A percentile compares a stretch with the other conserved stretches of the same genome.
These are phyloP conservation scores for Monopis laevigella DNA, from an alignment of 2,888 invertebrate species.

Conservation along the genomic window DNA sequence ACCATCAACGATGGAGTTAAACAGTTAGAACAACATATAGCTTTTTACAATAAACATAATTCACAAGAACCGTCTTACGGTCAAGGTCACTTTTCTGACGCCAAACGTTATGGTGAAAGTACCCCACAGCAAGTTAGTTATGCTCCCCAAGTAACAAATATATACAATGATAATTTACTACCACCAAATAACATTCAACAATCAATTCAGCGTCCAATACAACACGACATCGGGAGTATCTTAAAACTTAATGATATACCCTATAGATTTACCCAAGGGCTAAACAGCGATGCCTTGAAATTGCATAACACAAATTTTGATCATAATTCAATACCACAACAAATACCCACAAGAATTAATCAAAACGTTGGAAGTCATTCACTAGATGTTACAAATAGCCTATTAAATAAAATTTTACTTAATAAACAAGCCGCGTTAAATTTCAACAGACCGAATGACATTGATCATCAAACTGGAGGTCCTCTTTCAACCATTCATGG, in stretches of 20 bases:
- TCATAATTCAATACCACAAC: conserved; percentile 37
- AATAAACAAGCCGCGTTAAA: conserved; percentile 35
- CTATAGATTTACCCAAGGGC: conserved; percentile 40
- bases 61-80: conserved; percentile 30
- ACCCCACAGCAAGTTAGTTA: conserved; percentile 31
- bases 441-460: conserved; percentile 36
- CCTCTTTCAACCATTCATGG: conserved; percentile 53
- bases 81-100: conserved; percentile 25
- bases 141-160: conserved; percentile 29
- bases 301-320: conserved; percentile 42
- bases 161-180: conserved; percentile 35
- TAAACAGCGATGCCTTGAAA: conserved; percentile 33
- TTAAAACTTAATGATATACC: conserved; percentile 53
- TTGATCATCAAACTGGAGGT: conserved; percentile 34
- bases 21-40: conserved; percentile 23
- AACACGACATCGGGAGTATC: conserved; percentile 36
- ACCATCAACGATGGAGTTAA: conserved; percentile 30
- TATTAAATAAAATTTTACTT: conserved; percentile 41
- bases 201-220: conserved; percentile 28
- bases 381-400: conserved; percentile 42
- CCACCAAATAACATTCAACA: conserved; percentile 31
- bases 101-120: conserved; percentile 31
- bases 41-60: conserved; percentile 3
- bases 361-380: conserved; percentile 56
- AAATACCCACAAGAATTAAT: conserved; percentile 44